A percentile compares a stretch with the other conserved stretches of the same genome.
Conservation (phyloP, 2,797 vertebrate species). For the Coilia nasus region DNA sequence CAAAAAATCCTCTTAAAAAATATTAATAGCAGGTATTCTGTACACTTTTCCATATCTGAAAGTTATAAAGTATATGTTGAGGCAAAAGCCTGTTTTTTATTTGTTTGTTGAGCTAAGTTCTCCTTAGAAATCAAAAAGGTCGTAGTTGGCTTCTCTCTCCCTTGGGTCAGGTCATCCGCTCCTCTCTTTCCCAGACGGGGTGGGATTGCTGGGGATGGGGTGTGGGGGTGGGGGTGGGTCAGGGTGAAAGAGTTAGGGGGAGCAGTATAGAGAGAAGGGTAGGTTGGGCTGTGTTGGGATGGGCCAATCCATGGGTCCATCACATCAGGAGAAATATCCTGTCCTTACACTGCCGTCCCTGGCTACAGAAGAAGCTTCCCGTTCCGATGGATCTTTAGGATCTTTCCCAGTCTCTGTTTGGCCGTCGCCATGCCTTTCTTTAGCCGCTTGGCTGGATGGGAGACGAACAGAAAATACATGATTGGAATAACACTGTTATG, state of each 20-base stretch:
- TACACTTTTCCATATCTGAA: conserved; percentile 88
- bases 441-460: conserved; percentile 88
- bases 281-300: conserved; percentile 58
- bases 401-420: conserved; percentile 99
- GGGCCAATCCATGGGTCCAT: conserved; percentile 66
- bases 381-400: conserved; percentile 99
- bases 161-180: conserved; percentile 64
- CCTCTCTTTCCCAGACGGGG: conserved; percentile 64
- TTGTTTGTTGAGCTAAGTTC: conserved; percentile 68
- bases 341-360: conserved; percentile 61
- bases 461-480: conserved; percentile 27
- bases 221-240: conserved; percentile 62
- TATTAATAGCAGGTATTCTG: conserved; percentile 92
- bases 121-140: conserved; percentile 81
- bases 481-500: background rate
- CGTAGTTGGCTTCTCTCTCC: conserved; percentile 67
- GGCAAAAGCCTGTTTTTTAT: conserved; percentile 79
- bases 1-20: conserved; percentile 88
- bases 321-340: conserved; percentile 59
- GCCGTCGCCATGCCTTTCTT: conserved; percentile 99
- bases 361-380: conserved; percentile 97
- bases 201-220: conserved; percentile 67
- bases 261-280: background rate
- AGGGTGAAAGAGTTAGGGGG: background rate
- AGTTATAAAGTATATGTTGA: conserved; percentile 89